phyloP scores from a whole-genome alignment of 2,888 invertebrate genomes.

The Pandemis corylana region DNA sequence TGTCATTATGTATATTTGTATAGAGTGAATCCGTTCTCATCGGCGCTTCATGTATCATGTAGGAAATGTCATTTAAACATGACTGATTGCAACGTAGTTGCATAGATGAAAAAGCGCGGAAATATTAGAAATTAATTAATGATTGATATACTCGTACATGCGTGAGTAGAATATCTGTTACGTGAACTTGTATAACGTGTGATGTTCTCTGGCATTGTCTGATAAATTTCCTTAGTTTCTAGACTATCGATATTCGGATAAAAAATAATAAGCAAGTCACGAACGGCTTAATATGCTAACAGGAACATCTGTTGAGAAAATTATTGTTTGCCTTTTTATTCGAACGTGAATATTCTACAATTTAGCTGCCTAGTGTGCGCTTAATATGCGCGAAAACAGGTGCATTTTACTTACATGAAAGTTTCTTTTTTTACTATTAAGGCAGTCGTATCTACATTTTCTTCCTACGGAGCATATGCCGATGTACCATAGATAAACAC shows the following conservation, averaged over 20 bases:
- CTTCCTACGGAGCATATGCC: conserved; percentile 13
- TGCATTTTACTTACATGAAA: background rate
- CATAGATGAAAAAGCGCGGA: background rate
- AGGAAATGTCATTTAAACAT: background rate
- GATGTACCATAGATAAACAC: conserved; percentile 30
- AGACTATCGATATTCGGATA: conserved; percentile 24
- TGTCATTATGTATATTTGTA: no score
- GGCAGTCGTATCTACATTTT: conserved; percentile 15
- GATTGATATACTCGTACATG: background rate
- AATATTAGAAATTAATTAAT: background rate
- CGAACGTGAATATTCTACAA: conserved; percentile 21
- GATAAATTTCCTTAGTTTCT: conserved; percentile 27
- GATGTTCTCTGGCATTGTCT: conserved; percentile 30
- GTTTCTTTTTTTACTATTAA: conserved; percentile 9
- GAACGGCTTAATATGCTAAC: background rate
- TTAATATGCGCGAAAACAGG: conserved; percentile 8
- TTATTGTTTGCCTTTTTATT: conserved; percentile 4
- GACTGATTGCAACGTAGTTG: background rate
- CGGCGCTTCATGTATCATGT: background rate
- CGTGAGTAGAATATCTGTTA: conserved; percentile 23
- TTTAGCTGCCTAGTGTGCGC: conserved; percentile 17
- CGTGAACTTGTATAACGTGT: conserved; percentile 20
- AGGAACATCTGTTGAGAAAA: conserved; percentile 25
- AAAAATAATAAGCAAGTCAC: conserved; percentile 21
- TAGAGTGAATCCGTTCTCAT: background rate